Conservation (phyloP, 2,113 vertebrate species). For the Hippolais icterina region DNA sequence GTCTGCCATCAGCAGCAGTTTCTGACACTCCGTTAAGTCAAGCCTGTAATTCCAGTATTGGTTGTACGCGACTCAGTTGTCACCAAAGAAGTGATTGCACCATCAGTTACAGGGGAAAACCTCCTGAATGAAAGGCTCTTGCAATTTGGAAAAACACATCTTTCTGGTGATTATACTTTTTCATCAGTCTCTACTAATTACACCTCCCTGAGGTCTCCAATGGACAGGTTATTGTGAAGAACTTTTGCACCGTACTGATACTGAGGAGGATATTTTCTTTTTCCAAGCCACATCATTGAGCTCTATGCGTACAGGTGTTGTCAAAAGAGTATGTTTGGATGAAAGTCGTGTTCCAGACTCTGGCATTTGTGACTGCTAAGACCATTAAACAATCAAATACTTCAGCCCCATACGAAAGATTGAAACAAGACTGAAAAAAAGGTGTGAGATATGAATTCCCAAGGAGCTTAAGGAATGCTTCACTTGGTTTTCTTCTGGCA, state of each 20-base stretch:
- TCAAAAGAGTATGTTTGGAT: background rate
- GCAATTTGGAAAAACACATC: background rate
- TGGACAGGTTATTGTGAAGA: background rate
- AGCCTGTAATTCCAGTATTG: background rate
- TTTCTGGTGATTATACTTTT: background rate
- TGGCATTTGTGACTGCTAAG: background rate
- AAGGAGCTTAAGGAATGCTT: background rate
- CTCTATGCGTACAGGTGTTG: background rate
- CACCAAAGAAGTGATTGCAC: background rate
- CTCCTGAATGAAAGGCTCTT: background rate
- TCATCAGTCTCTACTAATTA: background rate
- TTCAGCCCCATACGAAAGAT: background rate
- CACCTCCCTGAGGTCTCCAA: background rate
- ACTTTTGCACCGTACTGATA: background rate
- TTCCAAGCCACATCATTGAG: background rate
- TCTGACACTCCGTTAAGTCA: background rate
- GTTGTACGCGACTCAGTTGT: background rate
- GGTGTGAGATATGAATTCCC: background rate
- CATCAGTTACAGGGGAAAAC: background rate
- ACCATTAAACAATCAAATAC: background rate
- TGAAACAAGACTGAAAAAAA: background rate
- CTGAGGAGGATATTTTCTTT: background rate
- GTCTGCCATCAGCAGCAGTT: accelerated
- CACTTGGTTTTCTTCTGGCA: background rate
- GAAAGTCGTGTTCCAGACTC: background rate